Evolutionary conservation across 2,888 invertebrate genomes (phyloP), one percentile per base, ranked within the genome.

Genomic region (Netelia fuscicornis): DNA sequence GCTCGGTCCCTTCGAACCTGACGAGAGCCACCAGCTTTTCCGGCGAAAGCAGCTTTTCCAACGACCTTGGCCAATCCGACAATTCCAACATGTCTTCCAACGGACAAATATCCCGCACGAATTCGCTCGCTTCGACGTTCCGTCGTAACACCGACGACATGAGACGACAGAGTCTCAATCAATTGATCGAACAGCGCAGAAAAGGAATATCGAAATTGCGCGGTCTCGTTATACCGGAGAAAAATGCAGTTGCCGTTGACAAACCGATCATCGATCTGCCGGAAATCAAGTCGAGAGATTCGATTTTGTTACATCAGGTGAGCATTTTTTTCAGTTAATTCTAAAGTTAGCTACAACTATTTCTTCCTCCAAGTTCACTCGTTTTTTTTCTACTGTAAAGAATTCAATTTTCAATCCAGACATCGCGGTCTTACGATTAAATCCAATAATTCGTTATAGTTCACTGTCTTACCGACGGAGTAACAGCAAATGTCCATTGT

Each of bases 221-320:
- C 90, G 98, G 98, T n/a, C 94, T 98, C 89, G 97, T 98, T 48
- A 98, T 98, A 91, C 98, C 98, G 3, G 98, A 98, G 90, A 95
- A 95, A 84, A 95, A 95, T 13, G 93, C 95, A 30, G 94, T 95
- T 87, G 92, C 94, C 2, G 86, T 93, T 83, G 89, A 94, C 78
- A 96, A 96, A 23, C 95, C 96, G 54, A 95, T 96, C 74, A 94
- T 97, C 68, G 97, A 97, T 94, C 94, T 98, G 90, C 97, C 98
- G 0, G 97, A 97, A 95, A 98, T 98, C 76, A 97, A 97, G 94
- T 97, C 97, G 89, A 95, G 96, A 87, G 96, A 96, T 90, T 95
- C 95, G 48, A 93, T 93, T 86, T 83, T 92, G 6, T 58, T 90
- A 56, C 91, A 92, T 80, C 92, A 92, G 90, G 92, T 92, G 78